Evolutionary conservation across 2,797 vertebrate species (phyloP), one percentile per base, ranked within the genome.

Genomic region (Sebastes cheni): DNA sequence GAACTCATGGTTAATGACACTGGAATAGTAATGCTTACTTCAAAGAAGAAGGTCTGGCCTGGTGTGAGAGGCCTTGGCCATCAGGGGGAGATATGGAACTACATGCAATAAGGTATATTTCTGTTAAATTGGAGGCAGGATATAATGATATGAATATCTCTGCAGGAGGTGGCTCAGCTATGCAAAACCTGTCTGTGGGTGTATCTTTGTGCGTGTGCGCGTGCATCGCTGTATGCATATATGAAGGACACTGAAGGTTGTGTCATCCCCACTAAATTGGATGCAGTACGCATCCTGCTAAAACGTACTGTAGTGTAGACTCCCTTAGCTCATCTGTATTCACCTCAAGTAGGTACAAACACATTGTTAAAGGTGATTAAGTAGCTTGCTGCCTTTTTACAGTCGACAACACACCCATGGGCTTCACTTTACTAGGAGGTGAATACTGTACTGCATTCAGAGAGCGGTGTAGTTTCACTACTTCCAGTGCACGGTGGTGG

Each of bases 321-420:
- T 86, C 83, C 72, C 80, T 74, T 50, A 56, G 72, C 90, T 92
- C 84, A 91, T 91, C 83, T 82, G 76, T 82, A 92, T 93, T 91
- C 89, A 72, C 71, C 81, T 86, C 79, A 71, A 67, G 76, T 76
- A 46, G 18, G 39, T 52, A 60, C 77, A 85, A 81, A 86, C 80
- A 76, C 85, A 86, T 91, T 91, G 88, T 90, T 89, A 87, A 84
- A 89, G 77, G 84, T 91, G 91, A 94, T 93, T 92, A 90, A 93
- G 86, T 84, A 52, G 75, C 72, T 69, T 73, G 83, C 77, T 81
- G 79, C 84, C 84, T 79, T 93, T 89, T 90, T 80, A 86, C 86
- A 72, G 72, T 81, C 84, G 84, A 81, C 79, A 90, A 83, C 74
- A 55, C 59, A 80, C 88, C 77, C 85, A 82, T 77, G 88, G 84